Conservation (phyloP, 2,888 invertebrate genomes). For the Crossocerus cetratus region DNA sequence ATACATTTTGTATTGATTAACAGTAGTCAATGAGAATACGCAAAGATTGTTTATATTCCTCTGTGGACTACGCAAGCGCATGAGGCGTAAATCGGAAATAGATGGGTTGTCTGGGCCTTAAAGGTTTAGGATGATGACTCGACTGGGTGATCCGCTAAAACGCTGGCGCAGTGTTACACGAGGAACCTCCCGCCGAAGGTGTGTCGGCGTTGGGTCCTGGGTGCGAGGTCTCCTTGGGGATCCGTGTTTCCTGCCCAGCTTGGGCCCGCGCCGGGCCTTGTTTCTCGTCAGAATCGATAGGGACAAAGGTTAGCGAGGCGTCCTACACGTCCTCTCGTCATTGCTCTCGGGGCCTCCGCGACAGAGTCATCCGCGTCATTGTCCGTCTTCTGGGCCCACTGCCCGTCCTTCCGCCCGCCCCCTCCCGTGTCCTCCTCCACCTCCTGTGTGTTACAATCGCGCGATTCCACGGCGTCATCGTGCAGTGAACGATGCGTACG, state of each 20-base stretch:
- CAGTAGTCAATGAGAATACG: too few relatives aligned
- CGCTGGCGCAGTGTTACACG: too few relatives aligned
- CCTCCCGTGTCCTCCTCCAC: conserved; percentile 8
- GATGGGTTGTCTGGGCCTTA: too few relatives aligned
- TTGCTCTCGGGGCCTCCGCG: conserved; percentile 29
- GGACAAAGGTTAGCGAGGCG: conserved; percentile 59
- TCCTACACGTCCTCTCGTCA: conserved; percentile 51
- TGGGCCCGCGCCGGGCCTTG: conserved; percentile 35
- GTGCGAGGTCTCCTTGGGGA: conserved; percentile 37
- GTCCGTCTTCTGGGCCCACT: conserved; percentile 7
- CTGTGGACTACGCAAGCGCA: too few relatives aligned
- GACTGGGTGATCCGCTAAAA: too few relatives aligned
- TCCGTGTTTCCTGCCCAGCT: conserved; percentile 30
- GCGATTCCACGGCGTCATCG: conserved; percentile 57
- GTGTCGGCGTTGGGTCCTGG: conserved; percentile 51
- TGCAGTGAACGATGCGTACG: conserved; percentile 51
- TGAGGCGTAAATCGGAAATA: too few relatives aligned
- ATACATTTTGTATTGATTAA: too few relatives aligned
- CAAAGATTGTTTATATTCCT: too few relatives aligned
- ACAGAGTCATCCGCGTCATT: conserved; percentile 31
- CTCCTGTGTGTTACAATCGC: conserved; percentile 53
- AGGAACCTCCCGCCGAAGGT: conserved; percentile 42
- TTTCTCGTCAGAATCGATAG: conserved; percentile 61
- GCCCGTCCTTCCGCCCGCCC: conserved; percentile 6
- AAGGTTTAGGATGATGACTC: too few relatives aligned